These are phyloP conservation scores for Leptura quadrifasciata DNA, from an alignment of 2,888 invertebrate genomes.

Conservation along the genomic window DNA sequence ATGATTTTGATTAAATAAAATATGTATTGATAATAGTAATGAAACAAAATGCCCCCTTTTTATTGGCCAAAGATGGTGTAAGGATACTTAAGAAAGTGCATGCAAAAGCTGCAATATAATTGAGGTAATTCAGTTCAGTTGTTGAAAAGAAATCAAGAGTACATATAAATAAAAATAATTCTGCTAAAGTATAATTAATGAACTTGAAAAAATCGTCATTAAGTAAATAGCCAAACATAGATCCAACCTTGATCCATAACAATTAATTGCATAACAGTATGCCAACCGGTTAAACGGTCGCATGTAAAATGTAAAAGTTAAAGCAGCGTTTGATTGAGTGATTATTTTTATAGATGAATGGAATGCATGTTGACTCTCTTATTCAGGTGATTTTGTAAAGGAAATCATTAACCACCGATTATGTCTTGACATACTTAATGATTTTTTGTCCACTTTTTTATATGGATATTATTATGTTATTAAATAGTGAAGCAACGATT, in stretches of 20 bases:
- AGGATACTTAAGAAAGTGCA: too few relatives aligned
- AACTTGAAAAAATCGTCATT: background rate
- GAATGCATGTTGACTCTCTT: background rate
- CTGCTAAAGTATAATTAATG: background rate
- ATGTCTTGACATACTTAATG: background rate
- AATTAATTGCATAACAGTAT: background rate
- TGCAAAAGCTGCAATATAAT: too few relatives aligned
- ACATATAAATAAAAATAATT: background rate
- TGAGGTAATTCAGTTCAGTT: too few relatives aligned
- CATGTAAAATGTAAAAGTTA: background rate
- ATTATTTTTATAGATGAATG: background rate
- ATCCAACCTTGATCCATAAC: background rate
- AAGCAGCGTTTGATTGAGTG: background rate
- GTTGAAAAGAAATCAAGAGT: background rate
- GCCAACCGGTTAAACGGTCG: background rate
- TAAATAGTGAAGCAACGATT: too few relatives aligned
- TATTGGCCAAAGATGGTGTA: too few relatives aligned
- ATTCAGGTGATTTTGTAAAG: too few relatives aligned
- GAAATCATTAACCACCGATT: background rate
- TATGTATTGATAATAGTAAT: too few relatives aligned
- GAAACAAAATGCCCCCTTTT: too few relatives aligned
- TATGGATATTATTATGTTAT: background rate
- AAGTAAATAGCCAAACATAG: background rate
- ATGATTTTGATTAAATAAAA: too few relatives aligned
- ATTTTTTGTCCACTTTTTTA: background rate